A percentile compares a stretch with the other conserved stretches of the same genome.
Conservation (phyloP, 2,888 invertebrate genomes). For the Apocheima hispidaria region DNA sequence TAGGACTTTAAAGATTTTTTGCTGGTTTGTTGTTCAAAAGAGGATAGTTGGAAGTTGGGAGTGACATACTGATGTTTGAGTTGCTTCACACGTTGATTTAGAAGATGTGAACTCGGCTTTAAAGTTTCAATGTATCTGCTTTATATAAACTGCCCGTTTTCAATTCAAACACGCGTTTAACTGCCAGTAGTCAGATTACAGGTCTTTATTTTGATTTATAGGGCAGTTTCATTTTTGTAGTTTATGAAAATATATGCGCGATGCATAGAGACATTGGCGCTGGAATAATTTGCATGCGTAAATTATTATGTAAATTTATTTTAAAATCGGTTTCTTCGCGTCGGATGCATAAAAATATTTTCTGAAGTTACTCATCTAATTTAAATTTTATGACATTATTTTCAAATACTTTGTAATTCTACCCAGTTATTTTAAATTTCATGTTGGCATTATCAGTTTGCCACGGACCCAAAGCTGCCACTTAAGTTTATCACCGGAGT, state of each 20-base stretch:
- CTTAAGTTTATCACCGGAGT: constrained; percentile 17
- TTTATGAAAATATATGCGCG: constrained; percentile 16
- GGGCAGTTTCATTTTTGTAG: constrained; percentile 27
- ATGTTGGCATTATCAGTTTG: constrained; percentile 22
- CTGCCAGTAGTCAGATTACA: constrained; percentile 35
- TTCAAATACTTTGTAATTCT: constrained; percentile 8
- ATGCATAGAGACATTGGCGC: constrained; percentile 14
- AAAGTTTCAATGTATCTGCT: constrained; percentile 23
- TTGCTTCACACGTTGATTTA: too few species aligned
- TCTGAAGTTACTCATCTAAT: too few species aligned
- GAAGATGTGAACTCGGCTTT: background rate
- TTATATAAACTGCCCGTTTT: constrained; percentile 35
- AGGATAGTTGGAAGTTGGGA: too few species aligned
- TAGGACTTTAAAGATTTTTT: too few species aligned
- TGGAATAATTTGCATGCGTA: constrained; percentile 21
- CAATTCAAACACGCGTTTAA: constrained; percentile 34
- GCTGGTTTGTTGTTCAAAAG: too few species aligned
- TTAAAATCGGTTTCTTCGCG: constrained; percentile 1
- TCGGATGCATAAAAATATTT: background rate
- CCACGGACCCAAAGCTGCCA: constrained; percentile 21
- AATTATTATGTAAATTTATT: constrained; percentile 19
- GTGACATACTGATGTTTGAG: background rate
- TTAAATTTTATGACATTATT: background rate
- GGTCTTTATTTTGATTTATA: constrained; percentile 37
- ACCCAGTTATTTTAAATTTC: constrained; percentile 7